A percentile compares a stretch with the other conserved stretches of the same genome.
Evolutionary conservation across 2,888 invertebrate genomes (phyloP).

Genomic region (Spilarctia lutea): DNA sequence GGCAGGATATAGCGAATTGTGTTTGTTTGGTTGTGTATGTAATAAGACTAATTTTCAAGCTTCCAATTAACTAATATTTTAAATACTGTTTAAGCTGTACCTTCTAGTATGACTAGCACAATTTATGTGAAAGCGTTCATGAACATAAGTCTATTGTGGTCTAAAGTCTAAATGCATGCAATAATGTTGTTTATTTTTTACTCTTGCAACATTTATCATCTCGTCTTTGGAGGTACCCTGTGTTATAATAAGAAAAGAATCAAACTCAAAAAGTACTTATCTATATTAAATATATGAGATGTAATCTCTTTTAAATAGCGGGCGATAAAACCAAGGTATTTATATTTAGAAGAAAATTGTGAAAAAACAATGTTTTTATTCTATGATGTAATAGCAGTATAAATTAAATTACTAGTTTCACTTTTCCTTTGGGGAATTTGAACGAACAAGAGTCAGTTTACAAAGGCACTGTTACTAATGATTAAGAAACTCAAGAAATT

Average conservation of each 20-base stretch:
- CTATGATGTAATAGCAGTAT: background rate
- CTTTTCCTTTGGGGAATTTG: background rate
- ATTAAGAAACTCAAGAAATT: background rate
- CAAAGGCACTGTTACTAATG: background rate
- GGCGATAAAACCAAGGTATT: background rate
- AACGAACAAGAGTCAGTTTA: background rate
- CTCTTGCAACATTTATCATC: background rate
- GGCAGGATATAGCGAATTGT: background rate
- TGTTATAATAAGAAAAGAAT: background rate
- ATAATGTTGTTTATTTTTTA: background rate
- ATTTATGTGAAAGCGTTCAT: conserved; percentile 17
- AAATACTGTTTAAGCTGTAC: background rate
- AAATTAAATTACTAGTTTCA: background rate
- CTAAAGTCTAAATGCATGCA: conserved; percentile 4
- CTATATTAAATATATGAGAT: background rate
- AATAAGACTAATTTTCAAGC: conserved; percentile 31
- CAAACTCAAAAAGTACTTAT: background rate
- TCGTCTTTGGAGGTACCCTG: background rate
- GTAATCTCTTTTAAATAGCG: background rate
- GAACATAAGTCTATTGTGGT: conserved; percentile 11
- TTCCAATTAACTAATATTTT: conserved; percentile 10
- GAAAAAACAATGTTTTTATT: background rate
- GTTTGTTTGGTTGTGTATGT: conserved; percentile 10
- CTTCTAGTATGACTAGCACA: conserved; percentile 6
- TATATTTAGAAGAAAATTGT: background rate